phyloP scores from a whole-genome alignment of 2,113 vertebrate genomes.

The Astur gentilis region DNA sequence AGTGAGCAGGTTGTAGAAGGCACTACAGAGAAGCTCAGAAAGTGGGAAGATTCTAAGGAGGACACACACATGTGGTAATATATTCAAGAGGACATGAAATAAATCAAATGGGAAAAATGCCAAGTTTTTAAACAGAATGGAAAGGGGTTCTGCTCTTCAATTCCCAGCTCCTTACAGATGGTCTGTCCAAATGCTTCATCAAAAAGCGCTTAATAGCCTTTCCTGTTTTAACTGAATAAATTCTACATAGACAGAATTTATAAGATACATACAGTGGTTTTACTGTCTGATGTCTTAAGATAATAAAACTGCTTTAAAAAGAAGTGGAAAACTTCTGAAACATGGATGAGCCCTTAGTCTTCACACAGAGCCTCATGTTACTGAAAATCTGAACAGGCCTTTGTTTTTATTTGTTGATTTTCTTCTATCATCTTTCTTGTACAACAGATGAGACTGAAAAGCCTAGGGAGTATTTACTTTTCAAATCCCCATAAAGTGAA shows the following conservation, averaged over 20 bases:
- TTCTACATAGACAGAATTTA: neutral
- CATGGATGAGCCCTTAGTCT: neutral
- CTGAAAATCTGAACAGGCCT: neutral
- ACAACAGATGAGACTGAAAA: neutral
- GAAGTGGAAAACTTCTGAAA: neutral
- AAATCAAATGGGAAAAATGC: neutral
- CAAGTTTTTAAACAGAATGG: neutral
- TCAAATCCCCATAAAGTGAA: neutral
- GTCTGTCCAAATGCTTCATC: neutral
- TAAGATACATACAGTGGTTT: neutral
- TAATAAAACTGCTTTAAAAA: neutral
- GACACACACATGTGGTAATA: rapidly evolving
- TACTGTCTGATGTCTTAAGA: neutral
- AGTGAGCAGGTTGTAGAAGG: neutral
- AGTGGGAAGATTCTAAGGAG: neutral
- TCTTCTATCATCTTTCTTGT: neutral
- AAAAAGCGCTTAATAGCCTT: neutral
- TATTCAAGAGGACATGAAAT: neutral
- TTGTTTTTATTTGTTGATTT: neutral
- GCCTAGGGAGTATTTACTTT: neutral
- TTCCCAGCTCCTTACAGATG: neutral
- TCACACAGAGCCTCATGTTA: neutral
- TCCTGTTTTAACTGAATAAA: neutral
- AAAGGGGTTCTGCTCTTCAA: neutral
- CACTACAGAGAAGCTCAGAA: neutral